Percentiles rank a stretch among this genome's conserved stretches.
Evolutionary conservation across 2,113 vertebrate species (phyloP).

Genomic region (Xyrauchen texanus): DNA sequence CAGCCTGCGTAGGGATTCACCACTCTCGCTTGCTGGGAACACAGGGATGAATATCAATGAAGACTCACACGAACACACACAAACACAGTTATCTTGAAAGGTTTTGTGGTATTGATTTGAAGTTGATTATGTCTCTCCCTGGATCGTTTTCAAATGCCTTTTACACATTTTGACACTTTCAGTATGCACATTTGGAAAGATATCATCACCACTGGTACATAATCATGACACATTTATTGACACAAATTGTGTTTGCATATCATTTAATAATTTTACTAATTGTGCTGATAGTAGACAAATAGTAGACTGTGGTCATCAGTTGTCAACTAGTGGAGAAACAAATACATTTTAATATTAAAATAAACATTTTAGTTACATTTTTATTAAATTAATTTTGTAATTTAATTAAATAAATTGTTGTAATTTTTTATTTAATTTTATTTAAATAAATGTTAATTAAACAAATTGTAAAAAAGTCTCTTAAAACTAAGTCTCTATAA

Average conservation of each 20-base stretch:
- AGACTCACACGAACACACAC: conserved; percentile 16
- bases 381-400: no score
- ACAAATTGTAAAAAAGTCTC: no score
- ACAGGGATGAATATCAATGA: conserved; percentile 76
- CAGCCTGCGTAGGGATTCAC: conserved; percentile 67
- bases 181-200: not conserved
- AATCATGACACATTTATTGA: not conserved
- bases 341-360: no score
- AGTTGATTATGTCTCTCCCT: conserved; percentile 19
- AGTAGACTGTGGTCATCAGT: no score
- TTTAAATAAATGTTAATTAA: no score
- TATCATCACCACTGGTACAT: not conserved
- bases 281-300: not conserved
- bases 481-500: no score
- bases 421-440: no score
- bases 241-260: not conserved
- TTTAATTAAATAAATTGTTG: no score
- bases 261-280: not conserved
- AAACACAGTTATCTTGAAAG: conserved; percentile 29
- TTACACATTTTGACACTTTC: not conserved
- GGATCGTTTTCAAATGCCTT: not conserved
- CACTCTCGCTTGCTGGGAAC: conserved; percentile 62
- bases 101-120: conserved; percentile 20
- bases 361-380: no score
- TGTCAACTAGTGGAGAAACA: no score